Base-by-base conservation (phyloP, 2,797 vertebrate genomes). In the Chiloscyllium punctatum region DNA sequence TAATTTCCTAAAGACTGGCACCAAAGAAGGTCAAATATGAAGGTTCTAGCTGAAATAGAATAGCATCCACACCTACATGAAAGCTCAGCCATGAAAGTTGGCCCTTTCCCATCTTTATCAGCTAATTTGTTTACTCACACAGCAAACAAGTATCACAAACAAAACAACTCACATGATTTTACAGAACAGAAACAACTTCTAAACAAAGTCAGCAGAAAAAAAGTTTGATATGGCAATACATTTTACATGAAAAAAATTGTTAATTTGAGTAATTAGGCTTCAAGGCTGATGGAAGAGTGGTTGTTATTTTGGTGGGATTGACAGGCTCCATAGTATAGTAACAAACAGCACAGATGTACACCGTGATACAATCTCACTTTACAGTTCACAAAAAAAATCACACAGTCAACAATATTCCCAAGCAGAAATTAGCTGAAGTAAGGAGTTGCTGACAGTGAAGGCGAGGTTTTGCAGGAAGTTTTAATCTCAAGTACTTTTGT, bases 311-410 rank as follows among this genome's bases (percentile, higher is more conserved):
- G 96, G 95, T 90, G 95, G 87, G 95, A 95, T 95, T 96, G 82
- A 86, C 96, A 69, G 53, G 91, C 74, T 72, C 71, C 77, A 71
- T 66, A 62, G 82, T 95, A 42, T 95, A 48, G 94, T 91, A 57
- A 97, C 97, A 97, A 96, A 97, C 4, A 96, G 97, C 90, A 96
- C 97, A 98, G 97, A 97, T 97, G 98, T 97, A 97, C 51, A 0
- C 96, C 62, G 96, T 97, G 98, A 97, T 97, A 98, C 97, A 97
- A 97, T 98, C 97, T 96, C 97, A 95, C 97, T 97, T 98, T 97
- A 97, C 97, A 95, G 94, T 98, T 98, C 98, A 77, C 92, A 95
- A 95, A 98, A 98, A 98, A 98, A 98, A 98, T 98, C 98, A 98
- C 98, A 97, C 97, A 97, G 98, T 97, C 97, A 96, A 97, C 96